Base-by-base conservation (phyloP, 2,888 invertebrate species). In the Melikaiella ostensackeni region DNA sequence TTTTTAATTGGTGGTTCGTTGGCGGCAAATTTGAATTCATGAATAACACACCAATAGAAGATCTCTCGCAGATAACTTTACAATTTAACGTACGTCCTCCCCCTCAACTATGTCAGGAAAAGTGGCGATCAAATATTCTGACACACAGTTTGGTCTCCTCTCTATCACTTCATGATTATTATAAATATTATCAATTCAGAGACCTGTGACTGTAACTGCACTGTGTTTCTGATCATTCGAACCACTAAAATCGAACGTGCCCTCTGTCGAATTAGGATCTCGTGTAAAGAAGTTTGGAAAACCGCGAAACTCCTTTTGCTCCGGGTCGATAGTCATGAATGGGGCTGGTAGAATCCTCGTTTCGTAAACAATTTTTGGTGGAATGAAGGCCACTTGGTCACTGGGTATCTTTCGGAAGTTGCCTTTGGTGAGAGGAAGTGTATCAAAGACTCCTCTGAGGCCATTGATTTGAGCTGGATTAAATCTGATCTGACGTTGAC, bases 281-380 rank as follows among this genome's bases (percentile, higher is more conserved):
- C 9, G 61, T 46, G 50, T 70, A n/a, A 70, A 70, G n/a, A 50
- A 50, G 50, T 70, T 46, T 27, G 42, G 4, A 42, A 46, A 50
- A 19, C 30, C 30, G 1, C 33, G 11, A 21, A 33, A 70, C 7
- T 70, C n/a, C 11, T 70, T 70, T 24, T 77, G 70, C 21, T 21
- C 21, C 13, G 46, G n/a, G 3, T 35, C 50, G 1, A 46, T 59
- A 33, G 70, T 33, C 30, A 21, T 70, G 61, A 86, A 84, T 11
- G 84, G 82, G 24, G 83, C 80, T 0, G 86, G 85, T 16, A 84
- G 62, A 35, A 84, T 81, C 76, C 81, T 82, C 4, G 79, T 79
- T n/a, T 84, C 84, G 77, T 87, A 85, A 42, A 85, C 77, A 19
- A 85, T 77, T 78, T 83, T 84, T 4, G 86, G 85, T 9, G 85